Base-by-base conservation (phyloP, 2,888 invertebrate genomes). In the Alcis repandata region DNA sequence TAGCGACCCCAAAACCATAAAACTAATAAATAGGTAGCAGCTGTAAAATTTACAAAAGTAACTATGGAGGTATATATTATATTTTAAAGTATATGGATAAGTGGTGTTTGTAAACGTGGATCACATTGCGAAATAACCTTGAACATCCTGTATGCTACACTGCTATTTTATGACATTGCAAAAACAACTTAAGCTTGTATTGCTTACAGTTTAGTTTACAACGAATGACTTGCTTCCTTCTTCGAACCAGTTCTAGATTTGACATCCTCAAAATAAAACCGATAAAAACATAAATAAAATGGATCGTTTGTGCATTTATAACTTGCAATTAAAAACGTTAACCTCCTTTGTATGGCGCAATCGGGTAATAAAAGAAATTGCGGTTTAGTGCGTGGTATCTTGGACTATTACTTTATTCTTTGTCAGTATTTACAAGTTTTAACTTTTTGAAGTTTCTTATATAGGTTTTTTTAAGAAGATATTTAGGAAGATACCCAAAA, bases 311-410 rank as follows among this genome's bases (percentile, higher is more conserved):
- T 17, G 4, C 38, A 49, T 27, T 56, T 41, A 43, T 57, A 38
- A 38, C 49, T 20, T 38, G 41, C 52, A 60, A 58, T 63, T 57
- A 59, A 63, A 61, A 52, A 68, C 56, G 49, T 49, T 62, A 54
- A 38, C 32, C 53, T 51, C 51, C 2, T 62, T 45, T n/a, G 27
- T 17, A 15, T 63, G 15, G n/a, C 15, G 36, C 49, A 43, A 56
- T 56, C 48, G 54, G 49, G 43, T 45, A 36, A 45, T 63, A 17
- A 57, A 36, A 17, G 33, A 51, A 45, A 36, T 54, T 19, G 45
- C 11, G 27, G 45, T 36, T 56, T 10, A 10, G 10, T n/a, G 4
- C 15, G 8, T n/a, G 27, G 22, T 45, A 22, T n/a, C 45, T 7
- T 22, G 13, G 1, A 10, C 0, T 36, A 3, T 36, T 36, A 36